These are phyloP conservation scores for Diglossa brunneiventris DNA, from an alignment of 2,113 vertebrate species.

Conservation along the genomic window DNA sequence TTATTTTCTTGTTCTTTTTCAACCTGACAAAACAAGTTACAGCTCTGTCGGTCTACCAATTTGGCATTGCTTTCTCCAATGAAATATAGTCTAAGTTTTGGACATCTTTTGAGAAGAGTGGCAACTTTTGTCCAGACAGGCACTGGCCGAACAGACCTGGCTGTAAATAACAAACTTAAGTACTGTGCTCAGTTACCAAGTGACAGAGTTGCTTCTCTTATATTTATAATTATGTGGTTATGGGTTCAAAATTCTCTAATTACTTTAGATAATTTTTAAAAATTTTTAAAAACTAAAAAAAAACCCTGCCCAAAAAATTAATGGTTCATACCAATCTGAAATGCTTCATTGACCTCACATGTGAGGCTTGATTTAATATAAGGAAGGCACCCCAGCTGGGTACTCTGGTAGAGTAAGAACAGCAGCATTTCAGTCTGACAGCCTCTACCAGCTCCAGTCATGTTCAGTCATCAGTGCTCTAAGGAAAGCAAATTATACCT, in stretches of 20 bases:
- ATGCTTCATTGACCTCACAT: background rate
- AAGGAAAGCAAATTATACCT: slow-evolving; percentile 49
- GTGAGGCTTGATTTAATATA: background rate
- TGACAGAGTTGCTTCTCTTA: background rate
- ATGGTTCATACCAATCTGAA: background rate
- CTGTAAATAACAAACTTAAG: background rate
- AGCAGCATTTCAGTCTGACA: background rate
- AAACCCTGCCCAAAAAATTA: background rate
- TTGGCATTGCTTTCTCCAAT: background rate
- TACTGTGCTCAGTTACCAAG: background rate
- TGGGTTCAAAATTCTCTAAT: background rate
- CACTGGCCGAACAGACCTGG: background rate
- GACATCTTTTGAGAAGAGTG: background rate
- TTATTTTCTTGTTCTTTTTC: background rate
- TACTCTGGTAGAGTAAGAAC: background rate
- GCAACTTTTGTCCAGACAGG: background rate
- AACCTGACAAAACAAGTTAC: background rate
- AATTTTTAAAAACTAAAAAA: too few relatives aligned
- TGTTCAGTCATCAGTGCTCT: background rate
- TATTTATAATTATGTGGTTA: background rate
- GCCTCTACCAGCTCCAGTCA: background rate
- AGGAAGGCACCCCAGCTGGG: background rate
- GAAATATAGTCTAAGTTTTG: background rate
- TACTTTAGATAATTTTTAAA: background rate
- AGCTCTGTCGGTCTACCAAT: background rate